A percentile compares a stretch with the other conserved stretches of the same genome.
Evolutionary conservation across 2,797 vertebrate genomes (phyloP).

Genomic region (Pelochelys cantorii): DNA sequence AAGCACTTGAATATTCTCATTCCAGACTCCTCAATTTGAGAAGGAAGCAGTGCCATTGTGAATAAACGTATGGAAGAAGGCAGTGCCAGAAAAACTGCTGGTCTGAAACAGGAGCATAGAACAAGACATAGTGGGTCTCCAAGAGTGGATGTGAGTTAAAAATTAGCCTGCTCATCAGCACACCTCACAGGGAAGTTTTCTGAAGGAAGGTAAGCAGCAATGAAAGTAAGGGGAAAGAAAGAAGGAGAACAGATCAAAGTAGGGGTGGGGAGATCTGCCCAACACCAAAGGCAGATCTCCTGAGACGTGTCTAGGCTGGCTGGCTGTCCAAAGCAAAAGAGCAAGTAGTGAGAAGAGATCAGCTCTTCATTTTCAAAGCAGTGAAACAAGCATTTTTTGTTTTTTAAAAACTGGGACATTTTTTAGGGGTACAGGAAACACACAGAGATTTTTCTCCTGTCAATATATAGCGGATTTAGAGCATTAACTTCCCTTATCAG

Average conservation of each 20-base stretch:
- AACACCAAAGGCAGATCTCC: constrained; percentile 58
- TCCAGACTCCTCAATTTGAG: constrained; percentile 45
- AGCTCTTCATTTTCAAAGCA: neutral
- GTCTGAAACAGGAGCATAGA: constrained; percentile 12
- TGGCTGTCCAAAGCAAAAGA: constrained; percentile 21
- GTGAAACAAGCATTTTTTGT: neutral
- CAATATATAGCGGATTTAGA: rapidly evolving
- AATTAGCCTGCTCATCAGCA: constrained; percentile 21
- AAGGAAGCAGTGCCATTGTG: constrained; percentile 53
- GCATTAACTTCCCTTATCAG: neutral
- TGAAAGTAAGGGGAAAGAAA: constrained; percentile 40
- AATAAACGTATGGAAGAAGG: neutral
- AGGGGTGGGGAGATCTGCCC: constrained; percentile 55
- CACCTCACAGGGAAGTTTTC: constrained; percentile 34
- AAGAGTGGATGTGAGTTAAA: constrained; percentile 41
- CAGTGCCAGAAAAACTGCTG: constrained; percentile 42
- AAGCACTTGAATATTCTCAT: constrained; percentile 27
- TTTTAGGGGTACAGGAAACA: constrained; percentile 16
- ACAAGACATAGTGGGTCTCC: neutral
- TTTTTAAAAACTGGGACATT: neutral
- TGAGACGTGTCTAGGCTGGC: constrained; percentile 3
- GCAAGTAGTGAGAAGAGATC: neutral
- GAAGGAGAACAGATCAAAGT: neutral
- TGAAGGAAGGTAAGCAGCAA: constrained; percentile 41
- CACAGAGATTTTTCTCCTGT: neutral